Evolutionary conservation across 2,113 vertebrate species (phyloP), one percentile per base, ranked within the genome.

Genomic region (Rhombomys opimus): DNA sequence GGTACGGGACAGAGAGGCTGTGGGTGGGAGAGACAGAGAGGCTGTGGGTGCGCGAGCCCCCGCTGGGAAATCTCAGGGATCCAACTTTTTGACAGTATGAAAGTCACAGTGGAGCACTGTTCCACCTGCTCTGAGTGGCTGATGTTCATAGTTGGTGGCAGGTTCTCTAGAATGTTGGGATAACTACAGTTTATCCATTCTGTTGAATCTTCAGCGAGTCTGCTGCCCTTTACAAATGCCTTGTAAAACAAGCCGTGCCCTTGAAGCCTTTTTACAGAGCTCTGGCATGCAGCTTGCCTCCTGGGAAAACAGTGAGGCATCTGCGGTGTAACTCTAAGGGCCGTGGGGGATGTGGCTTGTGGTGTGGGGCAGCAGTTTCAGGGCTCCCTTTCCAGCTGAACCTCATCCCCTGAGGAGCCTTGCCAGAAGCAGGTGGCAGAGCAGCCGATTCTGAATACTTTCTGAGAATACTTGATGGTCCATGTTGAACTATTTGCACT

Each of bases 361-460:
- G 14, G 17, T 30, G 3, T 9, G 20, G 61, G n/a, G 54, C 46
- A 5, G 46, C 3, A 46, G 46, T 46, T 46, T 46, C 50, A 50
- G 35, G 95, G 75, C 65, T 70, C n/a, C 82, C 30, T 89, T 95
- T 93, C 6, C 57, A 63, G 35, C 72, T 50, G 87, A 77, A 75
- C 23, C 91, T 73, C 32, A 87, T 95, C 67, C 75, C 75, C 97
- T 96, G 59, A 97, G 96, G 94, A 96, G 95, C 85, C 94, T 54
- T 87, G 1, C 0, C 90, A 77, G 90, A 35, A 89, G 38, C 73
- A 95, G 63, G 90, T 93, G 2, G 38, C n/a, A 88, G 73, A 97
- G 90, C 15, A 5, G 1, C 9, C 9, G 23, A 2, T 14, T 84
- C n/a, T 76, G 65, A 59, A 80, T 7, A 27, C 85, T 7, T 89